Base-by-base conservation (phyloP, 2,797 vertebrate species). In the Coilia nasus region DNA sequence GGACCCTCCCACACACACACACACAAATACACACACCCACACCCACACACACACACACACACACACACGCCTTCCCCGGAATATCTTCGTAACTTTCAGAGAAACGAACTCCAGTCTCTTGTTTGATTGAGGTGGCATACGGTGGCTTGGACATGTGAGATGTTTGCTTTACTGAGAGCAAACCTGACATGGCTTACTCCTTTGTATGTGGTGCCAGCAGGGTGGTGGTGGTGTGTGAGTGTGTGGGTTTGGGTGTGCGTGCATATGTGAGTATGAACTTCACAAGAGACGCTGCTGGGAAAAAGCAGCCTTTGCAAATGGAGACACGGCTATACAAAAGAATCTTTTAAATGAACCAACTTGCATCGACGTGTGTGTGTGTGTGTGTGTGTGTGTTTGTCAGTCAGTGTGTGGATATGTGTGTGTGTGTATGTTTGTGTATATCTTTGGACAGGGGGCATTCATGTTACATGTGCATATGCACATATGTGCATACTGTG, bases 151-250 rank as follows among this genome's bases (percentile, higher is more conserved):
- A 50, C 84, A 57, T 64, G 1, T 54, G 71, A 12, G 3, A n/a
- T 71, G 71, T 71, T 71, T 35, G 67, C 87, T 93, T 91, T 92
- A 92, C 93, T 92, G 90, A 92, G 93, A 93, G 41, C 71, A 85
- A 54, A 83, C 10, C 64, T 44, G 41, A 19, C 78, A 57, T 47
- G 46, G n/a, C 35, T 75, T 15, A 11, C 71, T 28, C 92, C 88
- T 87, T 85, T 91, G 87, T 91, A 90, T 91, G 92, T 92, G 91
- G 88, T 93, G 90, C 90, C 88, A 83, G 91, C 89, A 91, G 91
- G 90, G 92, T 93, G 91, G 92, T 90, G 90, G 86, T 89, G 86
- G 85, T 86, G 88, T 87, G 82, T 44, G 84, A 83, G 85, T 81
- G 56, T 44, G 86, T 14, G 25, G 17, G 25, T 19, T 67, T 47